These are phyloP conservation scores for Allobates femoralis DNA, from an alignment of 2,797 vertebrate genomes.

Conservation along the genomic window DNA sequence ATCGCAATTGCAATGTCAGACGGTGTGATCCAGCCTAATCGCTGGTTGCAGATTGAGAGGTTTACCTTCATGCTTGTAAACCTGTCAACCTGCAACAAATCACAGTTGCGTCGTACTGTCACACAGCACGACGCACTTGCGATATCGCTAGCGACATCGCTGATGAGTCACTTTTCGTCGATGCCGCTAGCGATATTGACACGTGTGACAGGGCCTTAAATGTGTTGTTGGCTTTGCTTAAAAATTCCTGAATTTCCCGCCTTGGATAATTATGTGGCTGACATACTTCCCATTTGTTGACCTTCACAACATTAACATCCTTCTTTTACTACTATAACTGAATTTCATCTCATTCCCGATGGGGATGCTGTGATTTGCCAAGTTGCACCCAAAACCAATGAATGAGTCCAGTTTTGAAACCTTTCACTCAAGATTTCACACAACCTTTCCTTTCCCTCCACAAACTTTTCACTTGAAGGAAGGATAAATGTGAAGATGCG, in stretches of 20 bases:
- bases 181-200: too few relatives aligned
- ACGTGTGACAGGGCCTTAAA: too few relatives aligned
- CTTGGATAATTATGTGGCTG: not conserved
- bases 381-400: not conserved
- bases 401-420: conserved; percentile 4
- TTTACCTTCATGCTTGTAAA: too few relatives aligned
- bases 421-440: not conserved
- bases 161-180: too few relatives aligned
- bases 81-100: too few relatives aligned
- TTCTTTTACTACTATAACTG: not conserved
- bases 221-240: not conserved
- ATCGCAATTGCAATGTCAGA: too few relatives aligned
- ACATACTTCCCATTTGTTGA: not conserved
- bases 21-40: too few relatives aligned
- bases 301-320: not conserved
- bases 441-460: not conserved
- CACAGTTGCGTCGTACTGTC: too few relatives aligned
- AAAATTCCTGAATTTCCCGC: conserved; percentile 13
- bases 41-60: too few relatives aligned
- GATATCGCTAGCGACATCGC: too few relatives aligned
- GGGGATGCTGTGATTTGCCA: not conserved
- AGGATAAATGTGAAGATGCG: not conserved
- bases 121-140: too few relatives aligned
- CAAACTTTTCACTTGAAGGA: not conserved
- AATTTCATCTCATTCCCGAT: not conserved